Evolutionary conservation across 1,140 invertebrate genomes (phyloP), one percentile per base, ranked within the genome.

Genomic region (Varroa destructor): DNA sequence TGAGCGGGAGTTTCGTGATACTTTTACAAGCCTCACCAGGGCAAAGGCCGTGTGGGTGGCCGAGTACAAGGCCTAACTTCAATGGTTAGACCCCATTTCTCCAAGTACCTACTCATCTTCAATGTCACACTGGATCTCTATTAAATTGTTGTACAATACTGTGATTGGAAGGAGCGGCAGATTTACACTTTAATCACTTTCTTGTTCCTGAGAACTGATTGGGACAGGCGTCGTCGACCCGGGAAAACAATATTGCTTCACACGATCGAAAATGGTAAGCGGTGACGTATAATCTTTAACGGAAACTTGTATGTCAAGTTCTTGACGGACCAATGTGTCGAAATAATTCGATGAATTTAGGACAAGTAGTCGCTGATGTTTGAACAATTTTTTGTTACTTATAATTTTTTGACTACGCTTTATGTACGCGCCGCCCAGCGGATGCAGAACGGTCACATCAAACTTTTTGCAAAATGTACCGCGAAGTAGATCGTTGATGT

Each of bases 401-500:
- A 58, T 3, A 58, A 58, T 58, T 12, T 36, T 58, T 3, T 12
- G 57, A 12, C 3, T 36, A 58, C 25, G 25, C 40, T 42, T 36
- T 6, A 6, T 58, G 6, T 42, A 58, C 25, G 4, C 4, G 40
- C 57, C 57, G 3, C 57, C 57, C 40, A 36, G 6, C 57, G 57
- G 57, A 58, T 58, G 57, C 12, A 58, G 57, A 58, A 58, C 3
- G 40, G 25, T 58, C 4, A 58, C 57, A 12, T 36, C 40, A 6
- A 58, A 6, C 40, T 12, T 3, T 58, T 58, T 58, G 57, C 25
- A 58, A 12, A 58, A 58, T 12, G 3, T 3, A 6, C 57, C 57
- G 6, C 57, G 57, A 58, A 58, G 57, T 6, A 58, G 57, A 3
- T 58, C 57, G 40, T 36, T 42, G 57, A 58, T 36, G 40, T 58